These are phyloP conservation scores for Cataglyphis altisquamis DNA, from an alignment of 2,888 invertebrate species.

Conservation along the genomic window DNA sequence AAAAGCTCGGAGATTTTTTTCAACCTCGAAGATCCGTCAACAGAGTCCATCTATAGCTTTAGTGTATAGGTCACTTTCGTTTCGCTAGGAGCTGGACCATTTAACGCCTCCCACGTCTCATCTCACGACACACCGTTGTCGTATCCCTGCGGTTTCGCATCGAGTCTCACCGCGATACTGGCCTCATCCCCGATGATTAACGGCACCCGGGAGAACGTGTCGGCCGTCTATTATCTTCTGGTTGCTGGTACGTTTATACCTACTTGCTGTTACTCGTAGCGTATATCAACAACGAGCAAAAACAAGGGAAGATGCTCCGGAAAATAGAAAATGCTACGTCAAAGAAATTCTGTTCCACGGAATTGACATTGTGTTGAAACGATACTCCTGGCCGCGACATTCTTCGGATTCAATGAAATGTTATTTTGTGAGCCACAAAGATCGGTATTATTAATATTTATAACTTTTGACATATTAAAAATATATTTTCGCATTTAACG, in stretches of 20 bases:
- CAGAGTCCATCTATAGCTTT: constrained; percentile 72
- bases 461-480: not conserved
- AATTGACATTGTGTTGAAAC: constrained; percentile 19
- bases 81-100: constrained; percentile 79
- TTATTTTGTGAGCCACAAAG: not conserved
- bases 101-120: constrained; percentile 72
- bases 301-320: constrained; percentile 45
- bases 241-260: constrained; percentile 80
- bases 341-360: constrained; percentile 37
- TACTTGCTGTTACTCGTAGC: constrained; percentile 76
- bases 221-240: constrained; percentile 83
- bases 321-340: constrained; percentile 66
- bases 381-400: not conserved
- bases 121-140: constrained; percentile 66
- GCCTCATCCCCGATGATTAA: constrained; percentile 83
- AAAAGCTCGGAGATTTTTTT: constrained; percentile 1
- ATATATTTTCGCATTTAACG: not conserved
- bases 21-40: constrained; percentile 73
- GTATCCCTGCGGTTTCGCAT: constrained; percentile 78
- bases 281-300: constrained; percentile 63
- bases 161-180: constrained; percentile 68
- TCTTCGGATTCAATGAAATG: not conserved
- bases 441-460: not conserved
- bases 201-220: constrained; percentile 82
- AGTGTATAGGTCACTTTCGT: constrained; percentile 82